A percentile compares a stretch with the other conserved stretches of the same genome.
Conservation (phyloP, 2,888 invertebrate genomes). For the Diaprepes abbreviatus region DNA sequence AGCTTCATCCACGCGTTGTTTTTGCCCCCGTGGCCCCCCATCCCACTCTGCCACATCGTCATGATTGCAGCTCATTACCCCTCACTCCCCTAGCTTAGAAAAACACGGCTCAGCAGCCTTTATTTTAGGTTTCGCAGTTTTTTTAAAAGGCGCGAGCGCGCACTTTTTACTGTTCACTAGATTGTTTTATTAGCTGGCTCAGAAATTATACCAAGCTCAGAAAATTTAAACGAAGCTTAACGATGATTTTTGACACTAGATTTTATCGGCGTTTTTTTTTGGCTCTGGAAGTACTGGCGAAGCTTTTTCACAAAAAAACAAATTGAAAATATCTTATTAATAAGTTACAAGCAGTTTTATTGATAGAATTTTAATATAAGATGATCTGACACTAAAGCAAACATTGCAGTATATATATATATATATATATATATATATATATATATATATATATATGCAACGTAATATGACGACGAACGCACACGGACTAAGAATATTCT, state of each 20-base stretch:
- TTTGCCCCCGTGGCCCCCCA: conserved; percentile 81
- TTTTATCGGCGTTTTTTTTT: background rate
- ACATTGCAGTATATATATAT: no score
- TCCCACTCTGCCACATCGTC: conserved; percentile 85
- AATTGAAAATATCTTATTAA: background rate
- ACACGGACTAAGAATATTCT: no score
- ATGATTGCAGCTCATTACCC: conserved; percentile 61
- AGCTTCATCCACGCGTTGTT: conserved; percentile 88
- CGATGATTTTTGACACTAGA: background rate
- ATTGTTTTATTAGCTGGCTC: background rate
- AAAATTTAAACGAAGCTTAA: background rate
- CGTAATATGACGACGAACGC: no score
- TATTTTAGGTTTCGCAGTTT: background rate
- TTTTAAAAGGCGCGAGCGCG: background rate
- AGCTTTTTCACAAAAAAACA: background rate
- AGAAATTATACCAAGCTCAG: background rate
- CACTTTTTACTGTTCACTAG: background rate
- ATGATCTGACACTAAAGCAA: no score
- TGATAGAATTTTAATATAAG: no score
- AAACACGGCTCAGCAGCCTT: conserved; percentile 13
- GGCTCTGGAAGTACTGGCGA: background rate
- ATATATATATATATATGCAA: no score
- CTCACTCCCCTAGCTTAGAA: conserved; percentile 18
- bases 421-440: no score
- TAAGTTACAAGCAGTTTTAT: no score